These are phyloP conservation scores for Hapalemur alaotrensis DNA, from an alignment of 2,797 vertebrate species.

Conservation along the genomic window DNA sequence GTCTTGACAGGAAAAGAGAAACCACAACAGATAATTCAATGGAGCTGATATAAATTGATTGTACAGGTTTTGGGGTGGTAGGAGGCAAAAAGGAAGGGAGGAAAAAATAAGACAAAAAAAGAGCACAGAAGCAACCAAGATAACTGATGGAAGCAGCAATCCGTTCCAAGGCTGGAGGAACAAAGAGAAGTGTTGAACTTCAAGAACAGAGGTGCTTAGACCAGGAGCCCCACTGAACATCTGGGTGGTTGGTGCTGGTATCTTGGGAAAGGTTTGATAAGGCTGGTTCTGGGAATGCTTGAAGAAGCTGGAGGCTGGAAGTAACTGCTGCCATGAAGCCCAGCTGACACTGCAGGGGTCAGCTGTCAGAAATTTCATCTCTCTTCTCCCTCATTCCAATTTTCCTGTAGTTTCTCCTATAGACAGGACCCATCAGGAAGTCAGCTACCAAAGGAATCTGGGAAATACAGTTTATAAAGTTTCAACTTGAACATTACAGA, in stretches of 20 bases:
- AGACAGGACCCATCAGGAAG: not conserved
- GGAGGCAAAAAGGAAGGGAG: not conserved
- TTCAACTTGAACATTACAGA: not conserved
- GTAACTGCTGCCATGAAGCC: not conserved
- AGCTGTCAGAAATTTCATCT: not conserved
- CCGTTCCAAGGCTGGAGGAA: not conserved
- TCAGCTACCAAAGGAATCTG: not conserved
- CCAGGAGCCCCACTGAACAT: fast-evolving
- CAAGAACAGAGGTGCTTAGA: not conserved
- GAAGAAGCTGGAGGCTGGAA: not conserved
- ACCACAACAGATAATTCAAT: not conserved
- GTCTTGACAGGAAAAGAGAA: not conserved
- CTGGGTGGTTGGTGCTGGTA: not conserved
- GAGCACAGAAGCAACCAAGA: not conserved
- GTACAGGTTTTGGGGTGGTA: not conserved
- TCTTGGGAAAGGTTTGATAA: not conserved
- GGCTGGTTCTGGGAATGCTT: not conserved
- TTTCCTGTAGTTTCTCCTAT: not conserved
- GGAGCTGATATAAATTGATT: not conserved
- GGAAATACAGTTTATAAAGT: not conserved
- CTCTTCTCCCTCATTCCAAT: not conserved
- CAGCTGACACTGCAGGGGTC: too few relatives aligned
- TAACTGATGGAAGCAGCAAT: not conserved
- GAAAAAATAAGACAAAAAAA: not conserved
- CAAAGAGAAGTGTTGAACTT: not conserved